These are phyloP conservation scores for Drosophila carrolli DNA, from an alignment of 1,140 invertebrate genomes.

Conservation along the genomic window DNA sequence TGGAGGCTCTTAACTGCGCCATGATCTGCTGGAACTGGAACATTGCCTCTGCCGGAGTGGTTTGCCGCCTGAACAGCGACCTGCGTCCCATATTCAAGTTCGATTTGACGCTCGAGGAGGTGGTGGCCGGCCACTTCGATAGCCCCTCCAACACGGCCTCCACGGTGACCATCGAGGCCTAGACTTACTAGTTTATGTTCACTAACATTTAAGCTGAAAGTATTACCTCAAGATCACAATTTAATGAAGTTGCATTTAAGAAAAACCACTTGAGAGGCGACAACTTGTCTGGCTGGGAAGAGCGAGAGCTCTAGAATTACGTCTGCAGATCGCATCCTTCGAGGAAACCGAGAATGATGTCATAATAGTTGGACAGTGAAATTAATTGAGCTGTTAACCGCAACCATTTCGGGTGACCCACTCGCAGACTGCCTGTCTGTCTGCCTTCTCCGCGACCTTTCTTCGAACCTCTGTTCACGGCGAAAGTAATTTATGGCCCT, in stretches of 20 bases:
- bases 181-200: constrained; percentile 3
- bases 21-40: constrained; percentile 84
- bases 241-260: constrained; percentile 20
- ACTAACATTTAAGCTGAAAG: constrained; percentile 38
- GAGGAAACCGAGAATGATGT: constrained; percentile 58
- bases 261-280: constrained; percentile 45
- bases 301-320: constrained; percentile 55
- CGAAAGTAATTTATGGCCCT: constrained; percentile 32
- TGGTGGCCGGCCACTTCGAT: constrained; percentile 61
- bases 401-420: constrained; percentile 25
- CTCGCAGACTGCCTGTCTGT: constrained; percentile 23
- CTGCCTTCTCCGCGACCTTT: constrained; percentile 51
- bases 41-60: constrained; percentile 68
- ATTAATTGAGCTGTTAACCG: constrained; percentile 79
- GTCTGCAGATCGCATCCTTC: constrained; percentile 34
- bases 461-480: constrained; percentile 33
- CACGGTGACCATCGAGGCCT: constrained; percentile 64
- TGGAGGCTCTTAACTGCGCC: constrained; percentile 59
- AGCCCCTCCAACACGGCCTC: constrained; percentile 58
- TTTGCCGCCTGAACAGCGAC: constrained; percentile 70
- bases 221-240: constrained; percentile 49
- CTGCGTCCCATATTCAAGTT: constrained; percentile 67
- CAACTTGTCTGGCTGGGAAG: constrained; percentile 49
- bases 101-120: constrained; percentile 58
- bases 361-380: constrained; percentile 66